These are phyloP conservation scores for Dendrolimus punctatus DNA, from an alignment of 1,140 invertebrate species.

Conservation along the genomic window DNA sequence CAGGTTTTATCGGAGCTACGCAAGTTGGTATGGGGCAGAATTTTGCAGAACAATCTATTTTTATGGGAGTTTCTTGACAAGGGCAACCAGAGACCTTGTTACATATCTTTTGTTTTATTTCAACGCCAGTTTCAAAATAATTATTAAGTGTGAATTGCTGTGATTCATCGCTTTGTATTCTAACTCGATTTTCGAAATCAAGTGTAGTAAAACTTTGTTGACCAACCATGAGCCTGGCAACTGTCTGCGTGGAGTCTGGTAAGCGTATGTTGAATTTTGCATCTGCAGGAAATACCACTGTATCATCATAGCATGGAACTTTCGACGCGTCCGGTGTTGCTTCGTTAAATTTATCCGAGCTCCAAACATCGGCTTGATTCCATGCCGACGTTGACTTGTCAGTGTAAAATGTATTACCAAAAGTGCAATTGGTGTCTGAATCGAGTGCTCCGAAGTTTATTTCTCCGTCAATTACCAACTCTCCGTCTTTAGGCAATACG, in stretches of 20 bases:
- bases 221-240: constrained; percentile 26
- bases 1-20: constrained; percentile 41
- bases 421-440: constrained; percentile 34
- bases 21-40: constrained; percentile 42
- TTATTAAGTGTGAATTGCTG: constrained; percentile 36
- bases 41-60: constrained; percentile 42
- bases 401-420: constrained; percentile 34
- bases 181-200: constrained; percentile 12
- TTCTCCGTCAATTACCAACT: constrained; percentile 29
- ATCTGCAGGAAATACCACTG: constrained; percentile 34
- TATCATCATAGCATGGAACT: constrained; percentile 50
- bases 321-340: constrained; percentile 56
- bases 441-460: constrained; percentile 31
- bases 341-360: constrained; percentile 45
- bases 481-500: constrained; percentile 43
- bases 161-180: constrained; percentile 5
- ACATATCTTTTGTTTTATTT: constrained; percentile 20
- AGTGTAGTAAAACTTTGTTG: constrained; percentile 15
- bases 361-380: constrained; percentile 50
- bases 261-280: constrained; percentile 29
- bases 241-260: constrained; percentile 27
- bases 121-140: constrained; percentile 15
- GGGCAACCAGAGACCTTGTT: constrained; percentile 38
- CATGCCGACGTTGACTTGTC: constrained; percentile 33
- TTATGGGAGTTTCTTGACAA: constrained; percentile 33